Conservation (phyloP, 2,113 vertebrate species). For the Pleuronectes platessa region DNA sequence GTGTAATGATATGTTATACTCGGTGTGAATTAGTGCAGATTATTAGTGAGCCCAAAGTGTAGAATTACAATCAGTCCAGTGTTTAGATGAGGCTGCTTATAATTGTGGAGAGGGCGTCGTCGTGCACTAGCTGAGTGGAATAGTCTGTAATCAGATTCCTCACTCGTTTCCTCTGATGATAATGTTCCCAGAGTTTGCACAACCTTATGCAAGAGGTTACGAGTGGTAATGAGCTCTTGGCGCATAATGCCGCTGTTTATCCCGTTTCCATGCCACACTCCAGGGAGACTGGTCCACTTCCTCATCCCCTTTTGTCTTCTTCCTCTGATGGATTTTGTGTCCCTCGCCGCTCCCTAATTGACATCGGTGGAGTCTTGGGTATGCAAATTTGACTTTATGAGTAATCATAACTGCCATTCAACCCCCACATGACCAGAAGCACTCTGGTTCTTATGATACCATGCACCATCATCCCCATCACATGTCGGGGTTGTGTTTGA, state of each 20-base stretch:
- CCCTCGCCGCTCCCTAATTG: slow-evolving; percentile 56
- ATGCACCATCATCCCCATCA: slow-evolving; percentile 25
- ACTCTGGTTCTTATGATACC: slow-evolving; percentile 14
- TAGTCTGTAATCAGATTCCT: slow-evolving; percentile 64
- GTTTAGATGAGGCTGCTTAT: slow-evolving; percentile 62
- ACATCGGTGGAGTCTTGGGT: slow-evolving; percentile 46
- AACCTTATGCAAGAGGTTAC: slow-evolving; percentile 56
- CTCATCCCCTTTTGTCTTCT: slow-evolving; percentile 35
- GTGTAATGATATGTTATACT: slow-evolving; percentile 66
- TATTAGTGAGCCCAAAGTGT: slow-evolving; percentile 67
- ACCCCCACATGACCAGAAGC: slow-evolving; percentile 29
- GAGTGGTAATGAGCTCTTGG: slow-evolving; percentile 58
- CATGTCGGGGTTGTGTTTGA: slow-evolving; percentile 51
- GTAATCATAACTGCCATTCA: slow-evolving; percentile 64
- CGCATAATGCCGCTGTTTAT: slow-evolving; percentile 59
- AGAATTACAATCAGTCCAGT: slow-evolving; percentile 71
- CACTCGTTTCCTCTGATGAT: slow-evolving; percentile 54
- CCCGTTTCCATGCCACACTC: slow-evolving; percentile 31
- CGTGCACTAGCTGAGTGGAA: slow-evolving; percentile 46
- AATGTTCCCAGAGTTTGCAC: slow-evolving; percentile 29
- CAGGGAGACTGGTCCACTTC: slow-evolving; percentile 63
- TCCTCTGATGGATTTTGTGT: slow-evolving; percentile 54
- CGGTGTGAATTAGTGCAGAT: slow-evolving; percentile 65
- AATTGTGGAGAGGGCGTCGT: slow-evolving; percentile 63
- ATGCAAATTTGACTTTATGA: slow-evolving; percentile 66